Conservation (phyloP, 2,113 vertebrate genomes). For the Grantiella picta region DNA sequence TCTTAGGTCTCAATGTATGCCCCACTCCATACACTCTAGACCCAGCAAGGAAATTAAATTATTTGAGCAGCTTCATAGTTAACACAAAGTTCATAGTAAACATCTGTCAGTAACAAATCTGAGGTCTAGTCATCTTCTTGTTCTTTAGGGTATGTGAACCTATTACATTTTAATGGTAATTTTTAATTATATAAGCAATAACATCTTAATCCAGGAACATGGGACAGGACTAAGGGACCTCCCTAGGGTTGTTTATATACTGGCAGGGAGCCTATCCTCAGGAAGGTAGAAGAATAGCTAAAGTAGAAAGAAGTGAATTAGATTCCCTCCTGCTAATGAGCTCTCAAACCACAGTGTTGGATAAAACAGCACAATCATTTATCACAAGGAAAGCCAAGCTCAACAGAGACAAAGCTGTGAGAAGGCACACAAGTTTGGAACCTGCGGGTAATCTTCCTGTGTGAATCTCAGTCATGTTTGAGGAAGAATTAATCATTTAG, state of each 20-base stretch:
- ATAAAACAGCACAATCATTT: background rate
- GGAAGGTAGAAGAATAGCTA: background rate
- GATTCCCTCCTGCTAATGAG: background rate
- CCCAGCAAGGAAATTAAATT: background rate
- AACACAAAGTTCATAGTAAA: background rate
- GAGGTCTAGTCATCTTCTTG: background rate
- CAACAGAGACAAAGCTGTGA: background rate
- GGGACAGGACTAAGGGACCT: background rate
- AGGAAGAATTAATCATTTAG: slow-evolving; percentile 1
- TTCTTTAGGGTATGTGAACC: background rate
- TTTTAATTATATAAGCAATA: background rate
- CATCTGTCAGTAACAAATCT: background rate
- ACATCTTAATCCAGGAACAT: background rate
- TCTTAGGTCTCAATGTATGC: background rate
- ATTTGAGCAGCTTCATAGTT: background rate
- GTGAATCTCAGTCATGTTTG: background rate
- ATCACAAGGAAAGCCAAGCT: background rate
- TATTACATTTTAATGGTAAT: background rate
- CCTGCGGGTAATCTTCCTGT: background rate
- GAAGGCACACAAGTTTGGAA: background rate
- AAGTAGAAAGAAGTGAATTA: background rate
- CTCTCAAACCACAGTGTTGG: background rate
- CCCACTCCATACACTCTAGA: background rate
- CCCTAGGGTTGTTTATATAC: background rate
- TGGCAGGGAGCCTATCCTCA: background rate